phyloP scores from a whole-genome alignment of 1,140 invertebrate genomes.

The Tetramorium parvispinum region DNA sequence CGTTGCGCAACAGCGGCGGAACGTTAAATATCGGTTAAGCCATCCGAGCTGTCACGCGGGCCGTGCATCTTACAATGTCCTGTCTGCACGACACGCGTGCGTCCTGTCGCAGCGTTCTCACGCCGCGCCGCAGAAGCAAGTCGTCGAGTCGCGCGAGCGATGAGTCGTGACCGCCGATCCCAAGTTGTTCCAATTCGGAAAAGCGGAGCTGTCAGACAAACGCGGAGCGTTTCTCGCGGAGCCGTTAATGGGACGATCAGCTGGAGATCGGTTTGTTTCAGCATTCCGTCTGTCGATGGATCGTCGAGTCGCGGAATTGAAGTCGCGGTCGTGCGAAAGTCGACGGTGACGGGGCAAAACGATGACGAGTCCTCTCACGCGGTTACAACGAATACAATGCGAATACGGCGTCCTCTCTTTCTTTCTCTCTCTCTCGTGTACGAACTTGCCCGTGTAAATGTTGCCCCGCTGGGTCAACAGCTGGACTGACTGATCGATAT shows the following conservation, averaged over 20 bases:
- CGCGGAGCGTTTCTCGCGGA: constrained; percentile 30
- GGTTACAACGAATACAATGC: background rate
- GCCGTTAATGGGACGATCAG: constrained; percentile 48
- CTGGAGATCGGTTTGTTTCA: constrained; percentile 37
- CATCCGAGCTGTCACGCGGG: background rate
- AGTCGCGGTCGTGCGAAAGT: constrained; percentile 38
- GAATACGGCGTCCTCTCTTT: background rate
- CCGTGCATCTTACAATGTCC: background rate
- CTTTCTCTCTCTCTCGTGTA: background rate
- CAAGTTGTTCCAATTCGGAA: constrained; percentile 66
- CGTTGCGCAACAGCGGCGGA: constrained; percentile 5
- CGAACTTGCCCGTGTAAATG: constrained; percentile 7
- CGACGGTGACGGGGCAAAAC: constrained; percentile 37
- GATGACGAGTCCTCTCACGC: constrained; percentile 18
- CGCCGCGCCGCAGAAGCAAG: constrained; percentile 67
- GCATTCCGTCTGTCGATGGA: background rate
- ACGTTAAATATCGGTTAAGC: constrained; percentile 19
- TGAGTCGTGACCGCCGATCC: constrained; percentile 76
- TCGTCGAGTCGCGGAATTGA: background rate
- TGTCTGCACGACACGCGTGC: background rate
- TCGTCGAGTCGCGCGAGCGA: constrained; percentile 11
- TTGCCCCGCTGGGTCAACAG: constrained; percentile 35
- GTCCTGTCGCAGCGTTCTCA: constrained; percentile 56
- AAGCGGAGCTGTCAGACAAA: constrained; percentile 59
- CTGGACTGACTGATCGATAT: constrained; percentile 44